phyloP scores from a whole-genome alignment of 2,888 invertebrate genomes.

The Xiphydria camelus region DNA sequence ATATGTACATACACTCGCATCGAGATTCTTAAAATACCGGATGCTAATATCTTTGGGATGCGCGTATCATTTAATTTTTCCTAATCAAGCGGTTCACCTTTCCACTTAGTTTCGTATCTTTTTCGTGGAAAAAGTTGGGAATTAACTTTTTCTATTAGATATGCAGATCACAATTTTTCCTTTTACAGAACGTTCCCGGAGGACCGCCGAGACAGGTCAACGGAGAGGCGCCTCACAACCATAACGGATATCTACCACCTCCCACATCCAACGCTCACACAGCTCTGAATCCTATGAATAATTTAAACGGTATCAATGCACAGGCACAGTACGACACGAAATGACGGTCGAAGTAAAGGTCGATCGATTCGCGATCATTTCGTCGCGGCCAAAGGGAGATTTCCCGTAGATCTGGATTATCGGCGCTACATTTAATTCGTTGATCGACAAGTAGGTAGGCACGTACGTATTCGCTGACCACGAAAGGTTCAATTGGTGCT shows the following conservation, averaged over 20 bases:
- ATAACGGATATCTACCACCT: constrained; percentile 53
- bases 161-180: constrained; percentile 16
- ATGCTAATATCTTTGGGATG: too few species aligned
- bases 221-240: constrained; percentile 48
- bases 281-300: constrained; percentile 51
- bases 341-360: constrained; percentile 54
- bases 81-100: too few species aligned
- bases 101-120: constrained; percentile 6
- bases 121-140: background rate
- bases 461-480: too few species aligned
- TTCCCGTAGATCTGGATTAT: too few species aligned
- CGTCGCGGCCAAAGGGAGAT: too few species aligned
- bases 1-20: too few species aligned
- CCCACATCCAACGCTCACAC: constrained; percentile 48
- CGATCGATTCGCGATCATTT: constrained; percentile 28
- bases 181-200: constrained; percentile 44
- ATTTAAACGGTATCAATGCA: constrained; percentile 53
- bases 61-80: too few species aligned
- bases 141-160: background rate
- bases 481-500: too few species aligned
- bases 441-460: too few species aligned
- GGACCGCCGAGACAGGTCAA: constrained; percentile 48
- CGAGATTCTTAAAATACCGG: too few species aligned
- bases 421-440: too few species aligned
- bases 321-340: constrained; percentile 52